Percentiles rank a stretch among this genome's conserved stretches.
These are phyloP conservation scores for Acromyrmex echinatior DNA, from an alignment of 1,140 invertebrate genomes.

Conservation along the genomic window DNA sequence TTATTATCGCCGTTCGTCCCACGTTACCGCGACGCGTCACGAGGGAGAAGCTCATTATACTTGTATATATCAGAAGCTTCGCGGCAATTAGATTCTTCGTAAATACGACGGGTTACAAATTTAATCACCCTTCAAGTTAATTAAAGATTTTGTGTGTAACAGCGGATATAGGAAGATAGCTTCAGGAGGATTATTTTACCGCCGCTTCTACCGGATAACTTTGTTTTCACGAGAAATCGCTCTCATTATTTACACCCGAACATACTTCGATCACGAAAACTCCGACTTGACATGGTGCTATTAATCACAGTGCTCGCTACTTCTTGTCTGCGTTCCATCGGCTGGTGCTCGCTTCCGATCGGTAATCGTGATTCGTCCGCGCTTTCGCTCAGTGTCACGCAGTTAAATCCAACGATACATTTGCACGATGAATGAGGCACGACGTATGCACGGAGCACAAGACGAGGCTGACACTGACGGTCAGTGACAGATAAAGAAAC, in stretches of 20 bases:
- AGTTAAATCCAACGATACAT: constrained; percentile 57
- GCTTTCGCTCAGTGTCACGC: constrained; percentile 49
- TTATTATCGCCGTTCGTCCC: constrained; percentile 29
- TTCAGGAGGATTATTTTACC: constrained; percentile 13
- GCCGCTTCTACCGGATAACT: not conserved
- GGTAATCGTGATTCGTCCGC: constrained; percentile 56
- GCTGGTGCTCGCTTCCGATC: constrained; percentile 47
- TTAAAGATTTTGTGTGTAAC: constrained; percentile 33
- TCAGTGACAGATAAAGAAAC: constrained; percentile 21
- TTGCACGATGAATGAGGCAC: constrained; percentile 26
- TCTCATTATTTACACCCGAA: constrained; percentile 53
- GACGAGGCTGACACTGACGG: constrained; percentile 9
- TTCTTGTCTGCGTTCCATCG: constrained; percentile 56
- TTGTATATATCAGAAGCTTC: not conserved
- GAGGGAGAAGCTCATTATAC: not conserved
- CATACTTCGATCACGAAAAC: constrained; percentile 58
- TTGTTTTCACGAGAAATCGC: constrained; percentile 53
- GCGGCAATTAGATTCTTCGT: constrained; percentile 19
- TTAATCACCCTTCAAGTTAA: constrained; percentile 33
- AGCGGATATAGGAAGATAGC: constrained; percentile 18
- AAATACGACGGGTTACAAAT: constrained; percentile 19
- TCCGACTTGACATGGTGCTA: constrained; percentile 44
- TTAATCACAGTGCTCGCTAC: constrained; percentile 47
- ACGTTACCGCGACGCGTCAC: not conserved
- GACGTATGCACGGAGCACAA: constrained; percentile 34